Evolutionary conservation across 2,113 vertebrate genomes (phyloP), one percentile per base, ranked within the genome.

Genomic region (Eubucco bourcierii): DNA sequence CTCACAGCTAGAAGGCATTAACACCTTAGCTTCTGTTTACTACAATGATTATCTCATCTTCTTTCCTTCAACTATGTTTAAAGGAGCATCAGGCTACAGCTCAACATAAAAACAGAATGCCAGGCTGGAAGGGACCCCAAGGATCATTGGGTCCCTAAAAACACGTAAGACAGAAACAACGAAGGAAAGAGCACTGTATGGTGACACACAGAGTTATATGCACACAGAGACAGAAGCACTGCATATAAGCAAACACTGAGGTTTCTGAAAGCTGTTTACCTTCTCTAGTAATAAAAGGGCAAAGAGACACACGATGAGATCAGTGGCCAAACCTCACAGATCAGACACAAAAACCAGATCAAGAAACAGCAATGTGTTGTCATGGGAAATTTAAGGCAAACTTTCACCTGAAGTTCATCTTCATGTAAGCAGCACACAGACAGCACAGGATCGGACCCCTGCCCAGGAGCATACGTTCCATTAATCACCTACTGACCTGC

Each of bases 41-140:
- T 0, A 0, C 20, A 25, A 56, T 5, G 4, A 66, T 25, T 10
- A 15, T 6, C 4, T 44, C 12, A 33, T 39, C 50, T 55, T 59
- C 61, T 31, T 77, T 70, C 70, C 37, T 77, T 58, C 15, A 70
- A 78, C 33, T 17, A 65, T 19, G 15, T 56, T 56, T 81, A 50
- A 77, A 85, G 37, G 44, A 70, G 21, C 28, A 55, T 55, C 24
- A 75, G 34, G 18, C 19, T 68, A 47, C 29, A 85, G 34, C 18
- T 71, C 39, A 60, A 33, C 37, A 70, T 20, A 68, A 52, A 52
- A 52, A 12, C 50, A 52, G 50, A 52, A 52, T 52, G 11, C 21
- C 50, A 52, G 50, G 50, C 24, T 52, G 50, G 23, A 52, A 52
- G 50, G 50, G 50, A 52, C 50, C 23, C 50, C 23, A 52, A 52